These are phyloP conservation scores for Cynaeus angustus DNA, from an alignment of 2,888 invertebrate species.

Conservation along the genomic window DNA sequence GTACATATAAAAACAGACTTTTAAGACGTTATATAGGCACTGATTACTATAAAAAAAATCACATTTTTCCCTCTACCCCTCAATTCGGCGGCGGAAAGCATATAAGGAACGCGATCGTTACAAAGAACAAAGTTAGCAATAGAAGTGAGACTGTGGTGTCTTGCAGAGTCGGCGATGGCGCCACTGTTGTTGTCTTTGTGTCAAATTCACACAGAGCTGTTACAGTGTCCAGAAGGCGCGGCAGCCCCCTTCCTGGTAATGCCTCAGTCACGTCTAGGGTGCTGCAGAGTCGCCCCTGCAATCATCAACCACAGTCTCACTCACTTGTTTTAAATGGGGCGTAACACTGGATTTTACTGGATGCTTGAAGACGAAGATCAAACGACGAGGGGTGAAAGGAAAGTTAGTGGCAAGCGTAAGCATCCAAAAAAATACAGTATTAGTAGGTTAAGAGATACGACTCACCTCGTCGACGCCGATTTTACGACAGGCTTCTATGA, in stretches of 20 bases:
- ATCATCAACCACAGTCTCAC: conserved; percentile 74
- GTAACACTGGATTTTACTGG: conserved; percentile 48
- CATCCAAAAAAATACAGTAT: conserved; percentile 51
- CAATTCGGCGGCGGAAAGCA: conserved; percentile 73
- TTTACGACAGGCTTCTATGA: conserved; percentile 93
- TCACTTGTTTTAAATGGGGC: conserved; percentile 55
- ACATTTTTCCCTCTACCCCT: conserved; percentile 41
- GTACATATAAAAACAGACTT: conserved; percentile 45
- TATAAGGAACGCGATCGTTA: conserved; percentile 71
- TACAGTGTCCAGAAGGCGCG: conserved; percentile 68
- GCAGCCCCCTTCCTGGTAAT: conserved; percentile 69
- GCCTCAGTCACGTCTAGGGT: conserved; percentile 74
- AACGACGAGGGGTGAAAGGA: neutral
- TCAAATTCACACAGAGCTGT: conserved; percentile 65
- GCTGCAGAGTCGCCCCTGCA: conserved; percentile 76
- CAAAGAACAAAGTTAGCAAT: conserved; percentile 71
- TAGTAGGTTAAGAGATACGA: conserved; percentile 48
- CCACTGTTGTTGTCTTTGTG: conserved; percentile 49
- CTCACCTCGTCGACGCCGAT: conserved; percentile 96
- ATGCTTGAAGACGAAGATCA: conserved; percentile 41
- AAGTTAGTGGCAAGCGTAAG: conserved; percentile 44
- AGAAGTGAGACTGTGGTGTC: conserved; percentile 74
- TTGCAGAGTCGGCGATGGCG: conserved; percentile 61
- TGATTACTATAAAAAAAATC: conserved; percentile 39
- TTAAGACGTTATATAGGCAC: conserved; percentile 42